Base-by-base conservation (phyloP, 2,113 vertebrate genomes). In the Pterophyllum scalare region DNA sequence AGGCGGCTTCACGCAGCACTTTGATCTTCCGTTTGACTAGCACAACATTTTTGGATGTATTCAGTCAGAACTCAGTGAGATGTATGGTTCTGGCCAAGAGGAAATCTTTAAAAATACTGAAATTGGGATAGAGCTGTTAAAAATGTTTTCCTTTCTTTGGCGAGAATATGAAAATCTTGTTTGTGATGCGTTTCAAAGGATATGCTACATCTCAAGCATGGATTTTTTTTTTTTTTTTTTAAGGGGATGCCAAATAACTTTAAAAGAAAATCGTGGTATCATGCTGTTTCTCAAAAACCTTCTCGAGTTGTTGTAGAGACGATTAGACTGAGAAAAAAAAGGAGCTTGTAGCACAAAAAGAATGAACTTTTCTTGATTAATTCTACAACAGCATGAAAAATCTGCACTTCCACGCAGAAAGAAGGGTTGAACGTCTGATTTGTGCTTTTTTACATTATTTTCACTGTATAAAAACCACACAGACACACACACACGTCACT, bases 21-120 rank as follows among this genome's bases (percentile, higher is more conserved):
- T 86, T 91, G 82, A 89, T 89, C 88, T 75, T 65, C 57, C 4
- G 24, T 90, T 90, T 83, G 83, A 89, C 59, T 43, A 85, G 59
- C 70, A 76, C 79, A 61, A 83, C 62, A 80, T 80, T 75, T 77
- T 38, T 65, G 78, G 80, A 81, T 87, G 70, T 59, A 81, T 88
- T 89, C 80, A 81, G 70, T 83, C 70, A 72, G 57, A 91, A 80
- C 85, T 70, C 61, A 15, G 80, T 13, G 0, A 75, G 56, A 77
- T 40, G 58, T 81, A 62, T 59, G 28, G 82, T 75, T 75, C 31
- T 61, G 61, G 58, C 74, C 79, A 46, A 74, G 14, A 59, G 31
- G 24, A 79, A 33, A 70, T 72, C 60, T 46, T 62, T 43, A 60
- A 84, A 86, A 74, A 75, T 10, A 80, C 22, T 24, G 3, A 79